Percentiles rank a stretch among this genome's conserved stretches.
Conservation (phyloP, 2,113 vertebrate genomes). For the Microcebus griseorufus region DNA sequence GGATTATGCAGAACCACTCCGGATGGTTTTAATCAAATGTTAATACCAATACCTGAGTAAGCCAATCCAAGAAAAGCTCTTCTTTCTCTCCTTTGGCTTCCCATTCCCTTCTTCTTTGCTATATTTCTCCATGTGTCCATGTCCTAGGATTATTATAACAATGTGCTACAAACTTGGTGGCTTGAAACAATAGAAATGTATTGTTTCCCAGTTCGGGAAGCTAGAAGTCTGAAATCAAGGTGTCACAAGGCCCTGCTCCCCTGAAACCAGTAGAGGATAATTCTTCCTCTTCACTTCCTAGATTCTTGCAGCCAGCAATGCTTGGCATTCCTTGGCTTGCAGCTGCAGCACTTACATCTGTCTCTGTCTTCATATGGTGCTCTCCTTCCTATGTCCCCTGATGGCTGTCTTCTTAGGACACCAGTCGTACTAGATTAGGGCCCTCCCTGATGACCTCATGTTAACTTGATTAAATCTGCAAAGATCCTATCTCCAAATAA, state of each 20-base stretch:
- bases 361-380: not conserved
- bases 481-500: not conserved
- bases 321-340: not conserved
- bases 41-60: not conserved
- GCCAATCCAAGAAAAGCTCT: not conserved
- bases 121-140: not conserved
- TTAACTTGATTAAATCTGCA: not conserved
- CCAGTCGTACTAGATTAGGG: not conserved
- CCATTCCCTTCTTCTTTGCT: not conserved
- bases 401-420: not conserved
- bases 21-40: not conserved
- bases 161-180: not conserved
- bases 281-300: not conserved
- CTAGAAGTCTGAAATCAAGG: not conserved
- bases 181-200: not conserved
- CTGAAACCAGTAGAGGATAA: not conserved
- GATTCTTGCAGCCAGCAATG: not conserved
- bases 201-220: not conserved
- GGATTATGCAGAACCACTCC: not conserved
- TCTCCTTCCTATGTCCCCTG: not conserved
- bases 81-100: not conserved
- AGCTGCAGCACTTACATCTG: not conserved
- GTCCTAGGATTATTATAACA: not conserved
- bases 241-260: not conserved
- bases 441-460: not conserved